A percentile compares a stretch with the other conserved stretches of the same genome.
Evolutionary conservation across 2,797 vertebrate genomes (phyloP).

Genomic region (Danio tinwini): DNA sequence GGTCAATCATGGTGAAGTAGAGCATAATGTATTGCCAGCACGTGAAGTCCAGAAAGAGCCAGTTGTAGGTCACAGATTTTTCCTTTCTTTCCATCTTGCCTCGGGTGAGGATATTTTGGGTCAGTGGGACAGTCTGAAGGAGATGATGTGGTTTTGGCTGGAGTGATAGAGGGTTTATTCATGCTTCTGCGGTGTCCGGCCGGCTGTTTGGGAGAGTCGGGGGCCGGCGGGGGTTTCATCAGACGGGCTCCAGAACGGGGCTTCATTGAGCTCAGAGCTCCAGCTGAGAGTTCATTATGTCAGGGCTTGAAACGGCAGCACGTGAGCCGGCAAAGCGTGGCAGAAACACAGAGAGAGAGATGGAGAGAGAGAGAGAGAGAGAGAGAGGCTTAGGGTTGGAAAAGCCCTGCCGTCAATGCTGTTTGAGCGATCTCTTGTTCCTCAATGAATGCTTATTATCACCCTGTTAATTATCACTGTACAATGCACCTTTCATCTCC

Average conservation of each 20-base stretch:
- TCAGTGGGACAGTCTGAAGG: slow-evolving; percentile 62
- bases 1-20: slow-evolving; percentile 59
- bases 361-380: slow-evolving; percentile 7
- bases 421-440: no score
- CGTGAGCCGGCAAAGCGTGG: slow-evolving; percentile 65
- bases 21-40: slow-evolving; percentile 64
- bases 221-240: slow-evolving; percentile 52
- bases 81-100: slow-evolving; percentile 23
- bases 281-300: slow-evolving; percentile 73
- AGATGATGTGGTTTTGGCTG: slow-evolving; percentile 45
- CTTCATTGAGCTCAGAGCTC: slow-evolving; percentile 64
- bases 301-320: slow-evolving; percentile 62
- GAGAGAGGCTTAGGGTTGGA: slow-evolving; percentile 18
- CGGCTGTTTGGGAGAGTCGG: slow-evolving; percentile 21
- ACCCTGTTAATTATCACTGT: no score
- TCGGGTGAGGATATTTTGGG: slow-evolving; percentile 69
- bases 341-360: slow-evolving; percentile 51
- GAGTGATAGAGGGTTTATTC: slow-evolving; percentile 67
- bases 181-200: slow-evolving; percentile 43
- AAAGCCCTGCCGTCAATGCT: slow-evolving; percentile 14
- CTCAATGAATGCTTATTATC: no score
- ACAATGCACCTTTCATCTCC: no score
- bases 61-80: slow-evolving; percentile 43
- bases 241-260: slow-evolving; percentile 46
- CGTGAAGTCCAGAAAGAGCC: slow-evolving; percentile 42